Evolutionary conservation across 2,797 vertebrate genomes (phyloP).

Genomic region (Paramormyrops hopkinsi): DNA sequence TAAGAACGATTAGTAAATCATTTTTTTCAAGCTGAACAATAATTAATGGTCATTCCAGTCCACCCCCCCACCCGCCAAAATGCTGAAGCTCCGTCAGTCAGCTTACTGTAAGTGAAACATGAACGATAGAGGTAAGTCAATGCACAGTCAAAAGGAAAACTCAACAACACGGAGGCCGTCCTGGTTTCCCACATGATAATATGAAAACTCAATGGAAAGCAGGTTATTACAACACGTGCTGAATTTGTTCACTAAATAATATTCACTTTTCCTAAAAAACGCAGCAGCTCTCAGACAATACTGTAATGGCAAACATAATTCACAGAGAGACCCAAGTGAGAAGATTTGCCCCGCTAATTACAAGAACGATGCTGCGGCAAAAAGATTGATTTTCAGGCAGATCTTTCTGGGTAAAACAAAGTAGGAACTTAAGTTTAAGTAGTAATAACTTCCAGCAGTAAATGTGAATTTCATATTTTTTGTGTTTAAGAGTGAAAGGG

Average conservation of each 20-base stretch:
- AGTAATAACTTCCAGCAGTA: not conserved
- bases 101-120: not conserved
- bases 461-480: conserved; percentile 4
- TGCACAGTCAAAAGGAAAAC: not conserved
- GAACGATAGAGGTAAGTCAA: not conserved
- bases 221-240: not conserved
- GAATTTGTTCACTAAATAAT: not conserved
- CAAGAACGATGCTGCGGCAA: not conserved
- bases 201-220: not conserved
- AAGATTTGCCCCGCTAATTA: not conserved
- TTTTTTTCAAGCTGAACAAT: not conserved
- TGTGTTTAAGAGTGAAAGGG: not conserved
- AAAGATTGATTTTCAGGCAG: conserved; percentile 7
- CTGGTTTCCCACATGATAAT: not conserved
- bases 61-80: not conserved
- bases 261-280: not conserved
- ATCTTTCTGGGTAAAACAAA: not conserved
- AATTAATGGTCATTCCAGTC: not conserved
- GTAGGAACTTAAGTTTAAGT: not conserved
- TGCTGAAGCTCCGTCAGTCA: not conserved
- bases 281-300: not conserved
- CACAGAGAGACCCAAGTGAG: not conserved
- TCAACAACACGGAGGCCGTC: not conserved
- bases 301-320: not conserved
- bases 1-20: not conserved